Conservation (phyloP, 2,888 invertebrate species). For the Sympetrum striolatum region DNA sequence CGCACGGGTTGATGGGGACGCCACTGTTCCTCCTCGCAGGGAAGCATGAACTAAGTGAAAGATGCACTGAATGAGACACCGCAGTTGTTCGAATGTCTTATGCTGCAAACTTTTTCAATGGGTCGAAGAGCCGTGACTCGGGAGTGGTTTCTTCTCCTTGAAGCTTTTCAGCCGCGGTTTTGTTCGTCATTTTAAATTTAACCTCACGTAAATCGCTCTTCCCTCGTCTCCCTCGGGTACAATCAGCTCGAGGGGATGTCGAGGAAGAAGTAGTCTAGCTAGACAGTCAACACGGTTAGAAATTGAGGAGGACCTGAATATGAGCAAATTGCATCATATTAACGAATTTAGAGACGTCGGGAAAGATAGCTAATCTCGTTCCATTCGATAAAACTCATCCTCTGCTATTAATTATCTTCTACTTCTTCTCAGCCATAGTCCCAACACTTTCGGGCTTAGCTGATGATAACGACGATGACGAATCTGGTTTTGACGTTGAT, state of each 20-base stretch:
- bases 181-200: background rate
- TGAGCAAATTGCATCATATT: too few relatives aligned
- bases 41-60: background rate
- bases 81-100: slow-evolving; percentile 29
- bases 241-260: slow-evolving; percentile 14
- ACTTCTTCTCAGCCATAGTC: too few relatives aligned
- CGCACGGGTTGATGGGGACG: background rate
- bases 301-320: too few relatives aligned
- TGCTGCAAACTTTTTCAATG: slow-evolving; percentile 44
- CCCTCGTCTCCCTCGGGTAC: background rate
- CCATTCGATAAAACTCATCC: too few relatives aligned
- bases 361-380: too few relatives aligned
- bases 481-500: background rate
- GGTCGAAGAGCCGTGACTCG: slow-evolving; percentile 4
- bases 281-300: background rate
- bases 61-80: slow-evolving; percentile 15
- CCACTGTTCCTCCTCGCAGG: background rate
- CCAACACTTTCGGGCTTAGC: background rate
- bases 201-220: slow-evolving; percentile 7
- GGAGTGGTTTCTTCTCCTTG: background rate
- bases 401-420: too few relatives aligned
- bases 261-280: background rate
- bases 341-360: too few relatives aligned
- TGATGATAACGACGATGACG: background rate
- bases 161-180: slow-evolving; percentile 1